Evolutionary conservation across 2,113 vertebrate genomes (phyloP).

Genomic region (Syngnathoides biaculeatus): DNA sequence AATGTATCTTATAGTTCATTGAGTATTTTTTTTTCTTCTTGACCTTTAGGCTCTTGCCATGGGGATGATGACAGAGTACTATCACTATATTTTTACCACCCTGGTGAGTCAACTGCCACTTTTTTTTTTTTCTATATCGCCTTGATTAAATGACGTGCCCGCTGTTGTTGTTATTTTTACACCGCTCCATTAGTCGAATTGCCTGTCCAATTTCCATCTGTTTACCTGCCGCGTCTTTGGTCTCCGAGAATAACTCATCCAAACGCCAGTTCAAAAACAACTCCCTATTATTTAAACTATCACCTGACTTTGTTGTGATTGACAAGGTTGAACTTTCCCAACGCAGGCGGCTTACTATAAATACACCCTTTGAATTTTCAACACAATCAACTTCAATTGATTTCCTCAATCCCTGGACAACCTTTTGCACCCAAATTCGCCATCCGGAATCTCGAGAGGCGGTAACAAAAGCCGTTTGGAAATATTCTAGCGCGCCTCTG

Average conservation of each 20-base stretch:
- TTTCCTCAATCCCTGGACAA: constrained; percentile 20
- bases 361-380: constrained; percentile 17
- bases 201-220: constrained; percentile 19
- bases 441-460: constrained; percentile 19
- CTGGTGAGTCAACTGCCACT: constrained; percentile 79
- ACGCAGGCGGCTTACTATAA: constrained; percentile 14
- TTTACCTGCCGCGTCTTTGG: constrained; percentile 15
- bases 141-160: constrained; percentile 2
- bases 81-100: constrained; percentile 98
- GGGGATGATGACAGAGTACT: constrained; percentile 99
- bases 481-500: constrained; percentile 48
- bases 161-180: neutral
- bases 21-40: constrained; percentile 43
- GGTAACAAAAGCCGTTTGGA: constrained; percentile 49
- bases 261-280: constrained; percentile 15
- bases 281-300: constrained; percentile 19
- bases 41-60: constrained; percentile 89
- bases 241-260: constrained; percentile 26
- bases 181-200: constrained; percentile 6
- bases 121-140: constrained; percentile 2
- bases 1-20: constrained; percentile 7
- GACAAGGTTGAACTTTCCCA: constrained; percentile 23
- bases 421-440: constrained; percentile 14
- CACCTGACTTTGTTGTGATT: constrained; percentile 11
- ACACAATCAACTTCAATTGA: constrained; percentile 19